A percentile compares a stretch with the other conserved stretches of the same genome.
phyloP scores from a whole-genome alignment of 2,888 invertebrate genomes.

The Chloromyia formosa region DNA sequence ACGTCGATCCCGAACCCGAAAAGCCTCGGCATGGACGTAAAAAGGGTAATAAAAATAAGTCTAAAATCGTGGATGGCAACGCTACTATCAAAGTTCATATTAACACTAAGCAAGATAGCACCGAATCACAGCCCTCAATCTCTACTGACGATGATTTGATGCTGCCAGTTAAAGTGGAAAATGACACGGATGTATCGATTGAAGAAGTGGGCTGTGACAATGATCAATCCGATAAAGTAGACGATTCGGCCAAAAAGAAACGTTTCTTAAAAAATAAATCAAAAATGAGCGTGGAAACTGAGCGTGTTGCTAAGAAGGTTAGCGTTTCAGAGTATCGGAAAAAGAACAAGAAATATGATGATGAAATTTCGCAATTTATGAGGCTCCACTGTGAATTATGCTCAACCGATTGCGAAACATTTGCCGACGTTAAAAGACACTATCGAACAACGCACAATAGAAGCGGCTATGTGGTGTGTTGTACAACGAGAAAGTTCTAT shows the following conservation, averaged over 20 bases:
- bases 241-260: conserved; percentile 5
- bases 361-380: conserved; percentile 59
- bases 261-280: conserved; percentile 20
- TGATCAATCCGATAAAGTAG: background rate
- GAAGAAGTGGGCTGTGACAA: conserved; percentile 10
- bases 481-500: conserved; percentile 50
- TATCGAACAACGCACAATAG: conserved; percentile 58
- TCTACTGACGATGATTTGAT: background rate
- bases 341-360: conserved; percentile 56
- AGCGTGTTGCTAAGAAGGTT: background rate
- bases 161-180: background rate
- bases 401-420: conserved; percentile 55
- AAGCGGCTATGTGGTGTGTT: conserved; percentile 59
- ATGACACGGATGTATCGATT: background rate
- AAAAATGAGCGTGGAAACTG: background rate
- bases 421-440: conserved; percentile 58
- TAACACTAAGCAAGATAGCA: background rate
- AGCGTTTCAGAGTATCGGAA: conserved; percentile 40
- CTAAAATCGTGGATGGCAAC: background rate
- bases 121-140: background rate
- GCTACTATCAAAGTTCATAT: background rate
- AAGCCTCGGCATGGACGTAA: conserved; percentile 14
- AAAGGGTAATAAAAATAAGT: conserved; percentile 26
- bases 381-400: conserved; percentile 60
- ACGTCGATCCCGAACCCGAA: background rate